phyloP scores from a whole-genome alignment of 2,797 vertebrate genomes.

The Sebastes hubbsi region DNA sequence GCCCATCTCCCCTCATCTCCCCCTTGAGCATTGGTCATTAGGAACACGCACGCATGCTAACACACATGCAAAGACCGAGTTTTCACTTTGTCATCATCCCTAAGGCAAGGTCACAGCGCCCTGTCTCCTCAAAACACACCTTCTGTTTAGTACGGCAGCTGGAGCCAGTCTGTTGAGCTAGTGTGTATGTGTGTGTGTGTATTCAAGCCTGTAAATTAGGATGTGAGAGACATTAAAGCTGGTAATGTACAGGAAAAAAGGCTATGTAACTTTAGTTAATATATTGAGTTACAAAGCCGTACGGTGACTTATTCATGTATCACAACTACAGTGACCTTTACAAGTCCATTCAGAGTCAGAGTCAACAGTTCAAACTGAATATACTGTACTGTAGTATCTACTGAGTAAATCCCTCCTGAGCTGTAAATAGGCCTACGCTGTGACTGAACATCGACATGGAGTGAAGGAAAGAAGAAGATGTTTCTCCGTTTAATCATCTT shows the following conservation, averaged over 20 bases:
- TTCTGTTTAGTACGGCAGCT: constrained; percentile 23
- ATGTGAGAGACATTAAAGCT: not conserved
- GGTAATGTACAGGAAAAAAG: not conserved
- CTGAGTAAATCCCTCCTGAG: constrained; percentile 39
- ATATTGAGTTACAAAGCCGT: not conserved
- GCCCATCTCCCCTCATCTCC: constrained; percentile 64
- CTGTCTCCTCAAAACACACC: constrained; percentile 42
- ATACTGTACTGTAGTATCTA: not conserved
- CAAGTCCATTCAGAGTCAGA: constrained; percentile 21
- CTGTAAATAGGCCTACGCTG: constrained; percentile 40
- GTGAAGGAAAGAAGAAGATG: not conserved
- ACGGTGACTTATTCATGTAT: constrained; percentile 7
- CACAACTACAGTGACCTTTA: constrained; percentile 35
- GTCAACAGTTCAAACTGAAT: constrained; percentile 13
- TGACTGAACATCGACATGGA: constrained; percentile 3
- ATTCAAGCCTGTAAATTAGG: not conserved
- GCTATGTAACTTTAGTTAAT: not conserved
- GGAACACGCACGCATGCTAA: constrained; percentile 8
- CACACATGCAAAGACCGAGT: constrained; percentile 26
- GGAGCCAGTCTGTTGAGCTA: constrained; percentile 2
- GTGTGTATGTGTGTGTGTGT: not conserved
- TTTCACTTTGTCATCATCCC: constrained; percentile 72
- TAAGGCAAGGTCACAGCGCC: constrained; percentile 63
- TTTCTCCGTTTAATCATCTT: constrained; percentile 54
- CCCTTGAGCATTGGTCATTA: constrained; percentile 70